Evolutionary conservation across 2,113 vertebrate genomes (phyloP).

Genomic region (Onychostoma macrolepis): DNA sequence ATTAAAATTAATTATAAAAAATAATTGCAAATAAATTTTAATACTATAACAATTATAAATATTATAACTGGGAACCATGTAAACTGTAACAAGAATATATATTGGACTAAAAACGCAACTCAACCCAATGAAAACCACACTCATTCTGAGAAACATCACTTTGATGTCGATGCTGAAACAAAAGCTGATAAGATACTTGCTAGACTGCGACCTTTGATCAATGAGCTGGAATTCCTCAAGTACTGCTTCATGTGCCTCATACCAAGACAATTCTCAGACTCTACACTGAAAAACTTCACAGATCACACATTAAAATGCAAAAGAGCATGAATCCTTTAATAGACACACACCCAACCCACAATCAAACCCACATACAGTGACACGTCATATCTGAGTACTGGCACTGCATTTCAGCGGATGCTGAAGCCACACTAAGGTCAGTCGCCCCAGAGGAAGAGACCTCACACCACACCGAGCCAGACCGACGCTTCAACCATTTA

Average conservation of each 20-base stretch:
- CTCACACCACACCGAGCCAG: not conserved
- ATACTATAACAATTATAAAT: not conserved
- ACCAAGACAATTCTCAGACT: not conserved
- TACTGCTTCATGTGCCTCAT: not conserved
- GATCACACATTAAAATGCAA: not conserved
- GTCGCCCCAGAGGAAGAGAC: not conserved
- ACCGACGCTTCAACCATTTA: not conserved
- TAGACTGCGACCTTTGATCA: not conserved
- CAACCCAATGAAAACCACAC: not conserved
- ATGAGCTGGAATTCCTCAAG: not conserved
- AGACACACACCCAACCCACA: not conserved
- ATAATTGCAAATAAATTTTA: not conserved
- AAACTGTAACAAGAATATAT: not conserved
- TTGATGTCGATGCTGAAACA: not conserved
- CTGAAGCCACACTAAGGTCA: not conserved
- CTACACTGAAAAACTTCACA: not conserved
- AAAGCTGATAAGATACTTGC: not conserved
- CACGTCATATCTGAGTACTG: not conserved
- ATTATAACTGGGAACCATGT: not conserved
- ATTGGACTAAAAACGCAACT: not conserved
- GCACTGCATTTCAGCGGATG: not conserved
- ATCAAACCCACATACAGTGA: not conserved
- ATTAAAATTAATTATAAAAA: not conserved
- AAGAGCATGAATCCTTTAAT: not conserved
- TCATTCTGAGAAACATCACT: not conserved